phyloP scores from a whole-genome alignment of 2,113 vertebrate species.

The Clupea harengus region DNA sequence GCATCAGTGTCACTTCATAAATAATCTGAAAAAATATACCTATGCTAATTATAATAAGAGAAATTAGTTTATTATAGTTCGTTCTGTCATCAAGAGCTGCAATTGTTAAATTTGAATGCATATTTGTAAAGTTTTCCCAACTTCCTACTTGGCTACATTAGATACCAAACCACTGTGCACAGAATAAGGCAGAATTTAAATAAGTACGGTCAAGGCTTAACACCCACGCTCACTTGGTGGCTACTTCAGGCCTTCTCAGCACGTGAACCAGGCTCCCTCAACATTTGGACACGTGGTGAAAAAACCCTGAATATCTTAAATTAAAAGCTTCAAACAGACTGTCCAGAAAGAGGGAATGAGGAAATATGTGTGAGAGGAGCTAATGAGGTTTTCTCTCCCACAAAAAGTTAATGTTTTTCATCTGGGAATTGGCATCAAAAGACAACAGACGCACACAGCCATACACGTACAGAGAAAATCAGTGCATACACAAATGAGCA shows the following conservation, averaged over 20 bases:
- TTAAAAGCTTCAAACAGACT: constrained; percentile 18
- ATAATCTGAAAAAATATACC: too few relatives aligned
- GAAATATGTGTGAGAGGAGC: constrained; percentile 6
- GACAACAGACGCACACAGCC: background rate
- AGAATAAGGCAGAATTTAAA: background rate
- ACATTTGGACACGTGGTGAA: constrained; percentile 19
- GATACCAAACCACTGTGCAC: background rate
- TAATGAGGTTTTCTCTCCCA: constrained; percentile 38
- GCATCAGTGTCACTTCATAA: too few relatives aligned
- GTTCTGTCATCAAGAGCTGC: too few relatives aligned
- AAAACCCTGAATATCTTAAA: constrained; percentile 18
- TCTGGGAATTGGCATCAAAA: constrained; percentile 39
- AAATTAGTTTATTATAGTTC: too few relatives aligned
- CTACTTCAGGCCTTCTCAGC: constrained; percentile 19
- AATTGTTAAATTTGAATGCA: too few relatives aligned
- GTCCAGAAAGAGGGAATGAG: constrained; percentile 1
- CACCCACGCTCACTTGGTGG: constrained; percentile 15
- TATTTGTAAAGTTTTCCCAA: background rate
- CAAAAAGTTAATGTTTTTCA: constrained; percentile 29
- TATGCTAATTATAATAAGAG: too few relatives aligned
- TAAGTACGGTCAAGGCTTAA: background rate
- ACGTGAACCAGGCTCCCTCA: constrained; percentile 4
- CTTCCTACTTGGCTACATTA: background rate
- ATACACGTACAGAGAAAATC: background rate
- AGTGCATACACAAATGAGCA: background rate